phyloP scores from a whole-genome alignment of 53 echinoderm and acorn worm species.

The Mesocentrotus franciscanus region DNA sequence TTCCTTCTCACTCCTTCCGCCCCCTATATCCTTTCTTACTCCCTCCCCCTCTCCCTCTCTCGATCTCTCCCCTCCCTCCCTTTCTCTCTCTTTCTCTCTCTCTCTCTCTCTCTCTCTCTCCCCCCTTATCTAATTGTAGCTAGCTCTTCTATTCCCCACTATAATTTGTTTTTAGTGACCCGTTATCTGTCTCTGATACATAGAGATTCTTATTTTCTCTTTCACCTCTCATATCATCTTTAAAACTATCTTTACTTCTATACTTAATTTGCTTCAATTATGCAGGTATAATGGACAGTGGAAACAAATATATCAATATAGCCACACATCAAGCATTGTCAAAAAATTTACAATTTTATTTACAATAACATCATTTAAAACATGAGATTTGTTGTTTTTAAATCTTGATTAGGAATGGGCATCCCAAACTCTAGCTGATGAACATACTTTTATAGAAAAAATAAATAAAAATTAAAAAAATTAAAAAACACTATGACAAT shows the following conservation, averaged over 20 bases:
- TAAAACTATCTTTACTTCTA: background rate
- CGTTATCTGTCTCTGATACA: background rate
- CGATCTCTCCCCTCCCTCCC: background rate
- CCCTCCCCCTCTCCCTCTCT: background rate
- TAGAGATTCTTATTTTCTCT: background rate
- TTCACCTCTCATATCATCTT: background rate
- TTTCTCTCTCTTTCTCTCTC: background rate
- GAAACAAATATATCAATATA: background rate
- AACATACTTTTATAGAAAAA: no score
- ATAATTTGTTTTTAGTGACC: no score
- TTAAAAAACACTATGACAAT: no score
- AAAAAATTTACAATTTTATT: conserved; percentile 46
- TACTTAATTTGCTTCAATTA: background rate
- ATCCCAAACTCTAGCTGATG: background rate
- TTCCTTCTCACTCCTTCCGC: background rate
- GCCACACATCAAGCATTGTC: background rate
- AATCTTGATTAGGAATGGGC: background rate
- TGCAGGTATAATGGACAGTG: background rate
- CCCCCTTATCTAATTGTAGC: background rate
- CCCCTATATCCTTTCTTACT: background rate
- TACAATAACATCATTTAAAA: background rate
- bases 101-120: background rate
- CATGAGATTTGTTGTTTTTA: background rate
- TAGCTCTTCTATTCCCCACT: background rate
- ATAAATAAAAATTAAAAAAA: no score